phyloP scores from a whole-genome alignment of 2,888 invertebrate species.

The Callosobruchus maculatus region DNA sequence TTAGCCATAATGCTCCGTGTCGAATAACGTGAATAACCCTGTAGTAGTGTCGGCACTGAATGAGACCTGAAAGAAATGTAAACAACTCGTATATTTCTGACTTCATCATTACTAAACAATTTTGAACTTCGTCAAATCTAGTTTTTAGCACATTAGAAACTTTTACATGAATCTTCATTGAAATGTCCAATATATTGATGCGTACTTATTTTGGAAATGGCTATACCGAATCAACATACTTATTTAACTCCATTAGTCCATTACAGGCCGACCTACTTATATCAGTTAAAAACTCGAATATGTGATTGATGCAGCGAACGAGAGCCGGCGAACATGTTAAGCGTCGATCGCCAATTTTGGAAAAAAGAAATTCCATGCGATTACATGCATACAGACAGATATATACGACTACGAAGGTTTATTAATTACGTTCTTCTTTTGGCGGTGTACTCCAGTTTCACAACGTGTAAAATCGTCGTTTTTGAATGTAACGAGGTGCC shows the following conservation, averaged over 20 bases:
- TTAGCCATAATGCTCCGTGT: too few species aligned
- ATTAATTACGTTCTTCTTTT: not conserved
- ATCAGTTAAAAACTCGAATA: not conserved
- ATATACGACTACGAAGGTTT: not conserved
- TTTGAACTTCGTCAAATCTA: too few species aligned
- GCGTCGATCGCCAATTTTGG: not conserved
- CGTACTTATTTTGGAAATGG: too few species aligned
- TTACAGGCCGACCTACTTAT: not conserved
- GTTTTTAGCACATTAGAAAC: too few species aligned
- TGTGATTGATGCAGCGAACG: not conserved
- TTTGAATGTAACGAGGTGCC: not conserved
- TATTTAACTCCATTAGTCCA: not conserved
- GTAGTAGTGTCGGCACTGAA: too few species aligned
- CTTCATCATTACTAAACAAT: too few species aligned
- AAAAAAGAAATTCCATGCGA: not conserved
- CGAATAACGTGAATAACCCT: too few species aligned
- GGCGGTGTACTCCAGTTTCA: not conserved
- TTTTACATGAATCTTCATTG: too few species aligned
- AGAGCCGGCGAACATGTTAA: not conserved
- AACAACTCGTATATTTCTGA: too few species aligned
- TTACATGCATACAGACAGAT: not conserved
- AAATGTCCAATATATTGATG: too few species aligned
- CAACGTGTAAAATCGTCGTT: not conserved
- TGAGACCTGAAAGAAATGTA: too few species aligned
- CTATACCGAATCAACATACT: too few species aligned